These are phyloP conservation scores for Sapayoa aenigma DNA, from an alignment of 2,113 vertebrate species.

Conservation along the genomic window DNA sequence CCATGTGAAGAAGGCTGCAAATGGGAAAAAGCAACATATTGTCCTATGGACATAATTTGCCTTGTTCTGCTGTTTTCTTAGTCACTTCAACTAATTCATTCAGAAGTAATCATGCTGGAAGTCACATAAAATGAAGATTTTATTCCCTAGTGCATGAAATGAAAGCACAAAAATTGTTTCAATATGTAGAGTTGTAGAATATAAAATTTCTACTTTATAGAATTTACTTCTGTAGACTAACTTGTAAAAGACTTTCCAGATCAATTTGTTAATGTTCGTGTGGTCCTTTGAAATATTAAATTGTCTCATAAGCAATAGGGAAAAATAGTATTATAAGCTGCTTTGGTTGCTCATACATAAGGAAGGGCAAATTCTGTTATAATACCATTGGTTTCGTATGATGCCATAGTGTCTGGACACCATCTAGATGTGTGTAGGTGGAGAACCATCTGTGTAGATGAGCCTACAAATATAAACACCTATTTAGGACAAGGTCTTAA, in stretches of 20 bases:
- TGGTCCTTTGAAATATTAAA: slow-evolving; percentile 21
- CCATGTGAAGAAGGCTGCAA: background rate
- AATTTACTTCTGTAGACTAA: background rate
- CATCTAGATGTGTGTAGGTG: background rate
- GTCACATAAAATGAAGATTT: slow-evolving; percentile 10
- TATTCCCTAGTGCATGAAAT: slow-evolving; percentile 7
- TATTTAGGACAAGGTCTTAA: slow-evolving; percentile 20
- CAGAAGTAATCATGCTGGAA: slow-evolving; percentile 49
- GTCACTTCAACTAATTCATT: slow-evolving; percentile 34
- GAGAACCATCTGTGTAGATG: background rate
- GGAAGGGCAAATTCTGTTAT: background rate
- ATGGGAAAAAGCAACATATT: slow-evolving; percentile 9
- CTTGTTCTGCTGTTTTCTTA: slow-evolving; percentile 44
- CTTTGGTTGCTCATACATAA: background rate
- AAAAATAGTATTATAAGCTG: background rate
- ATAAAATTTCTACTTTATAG: background rate
- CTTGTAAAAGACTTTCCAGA: background rate
- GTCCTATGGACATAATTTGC: background rate
- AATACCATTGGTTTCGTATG: background rate
- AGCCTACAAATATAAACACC: slow-evolving; percentile 27
- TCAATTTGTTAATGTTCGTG: slow-evolving; percentile 28
- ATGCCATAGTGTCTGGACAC: background rate
- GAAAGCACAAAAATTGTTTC: background rate
- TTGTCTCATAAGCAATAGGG: background rate
- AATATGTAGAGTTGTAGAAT: background rate